Conservation (phyloP, 2,797 vertebrate species). For the Balearica regulorum region DNA sequence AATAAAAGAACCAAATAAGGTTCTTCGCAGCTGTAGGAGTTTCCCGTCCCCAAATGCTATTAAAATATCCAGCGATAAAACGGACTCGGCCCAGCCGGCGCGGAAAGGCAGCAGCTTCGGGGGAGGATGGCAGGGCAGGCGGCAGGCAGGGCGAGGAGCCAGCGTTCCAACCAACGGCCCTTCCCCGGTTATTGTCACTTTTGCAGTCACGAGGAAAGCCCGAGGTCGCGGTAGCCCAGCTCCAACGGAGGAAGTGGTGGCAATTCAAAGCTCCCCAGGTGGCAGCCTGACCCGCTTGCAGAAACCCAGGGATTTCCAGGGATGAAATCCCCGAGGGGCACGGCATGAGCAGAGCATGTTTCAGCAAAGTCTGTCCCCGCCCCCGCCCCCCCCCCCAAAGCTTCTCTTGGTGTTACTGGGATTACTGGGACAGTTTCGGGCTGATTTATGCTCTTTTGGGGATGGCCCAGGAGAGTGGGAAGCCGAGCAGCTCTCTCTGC, state of each 20-base stretch:
- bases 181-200: background rate
- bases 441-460: background rate
- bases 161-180: accelerated
- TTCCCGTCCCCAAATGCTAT: background rate
- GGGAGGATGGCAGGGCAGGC: background rate
- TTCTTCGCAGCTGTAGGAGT: background rate
- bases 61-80: background rate
- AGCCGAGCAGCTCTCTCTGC: background rate
- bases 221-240: background rate
- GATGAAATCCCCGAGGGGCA: background rate
- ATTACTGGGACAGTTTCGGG: background rate
- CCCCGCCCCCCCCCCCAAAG: background rate
- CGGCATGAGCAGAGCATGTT: accelerated
- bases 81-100: accelerated
- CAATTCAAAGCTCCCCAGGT: background rate
- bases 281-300: background rate
- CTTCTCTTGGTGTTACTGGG: background rate
- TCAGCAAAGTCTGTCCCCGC: background rate
- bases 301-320: background rate
- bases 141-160: background rate
- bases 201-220: background rate
- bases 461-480: background rate
- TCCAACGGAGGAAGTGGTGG: background rate
- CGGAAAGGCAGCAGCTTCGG: background rate
- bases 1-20: constrained; percentile 43